Evolutionary conservation across 2,797 vertebrate species (phyloP).

Genomic region (Distichodus sexfasciatus): DNA sequence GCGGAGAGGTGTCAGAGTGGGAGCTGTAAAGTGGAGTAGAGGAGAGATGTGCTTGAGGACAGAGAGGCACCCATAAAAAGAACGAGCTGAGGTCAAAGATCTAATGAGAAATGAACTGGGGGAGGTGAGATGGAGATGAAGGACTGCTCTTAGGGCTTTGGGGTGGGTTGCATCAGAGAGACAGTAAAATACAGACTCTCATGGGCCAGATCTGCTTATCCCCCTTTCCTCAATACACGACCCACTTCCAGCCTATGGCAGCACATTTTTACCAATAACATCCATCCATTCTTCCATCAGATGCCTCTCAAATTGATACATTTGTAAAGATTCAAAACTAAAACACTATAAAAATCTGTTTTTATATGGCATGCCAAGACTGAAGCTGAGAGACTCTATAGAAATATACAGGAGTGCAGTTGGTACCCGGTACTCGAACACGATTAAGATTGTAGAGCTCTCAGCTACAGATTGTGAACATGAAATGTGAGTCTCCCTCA

Average conservation of each 20-base stretch:
- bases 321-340: too few species aligned
- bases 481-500: conserved; percentile 60
- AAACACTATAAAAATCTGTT: not conserved
- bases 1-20: conserved; percentile 22
- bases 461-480: conserved; percentile 53
- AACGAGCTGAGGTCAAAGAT: conserved; percentile 33
- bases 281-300: too few species aligned
- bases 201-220: not conserved
- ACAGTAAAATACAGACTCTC: conserved; percentile 6
- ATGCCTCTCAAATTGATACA: too few species aligned
- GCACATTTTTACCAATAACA: not conserved
- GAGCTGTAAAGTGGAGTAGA: conserved; percentile 5
- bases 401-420: not conserved
- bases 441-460: conserved; percentile 49
- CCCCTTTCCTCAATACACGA: not conserved
- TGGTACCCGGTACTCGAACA: conserved; percentile 1
- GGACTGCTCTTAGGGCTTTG: not conserved
- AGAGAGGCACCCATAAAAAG: conserved; percentile 26
- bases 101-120: conserved; percentile 36
- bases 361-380: not conserved
- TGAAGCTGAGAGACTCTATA: not conserved
- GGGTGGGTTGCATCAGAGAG: not conserved
- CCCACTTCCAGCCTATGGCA: not conserved
- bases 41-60: conserved; percentile 18
- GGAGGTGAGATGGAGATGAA: conserved; percentile 34